Conservation (phyloP, 2,113 vertebrate genomes). For the Pterocles orientalis region DNA sequence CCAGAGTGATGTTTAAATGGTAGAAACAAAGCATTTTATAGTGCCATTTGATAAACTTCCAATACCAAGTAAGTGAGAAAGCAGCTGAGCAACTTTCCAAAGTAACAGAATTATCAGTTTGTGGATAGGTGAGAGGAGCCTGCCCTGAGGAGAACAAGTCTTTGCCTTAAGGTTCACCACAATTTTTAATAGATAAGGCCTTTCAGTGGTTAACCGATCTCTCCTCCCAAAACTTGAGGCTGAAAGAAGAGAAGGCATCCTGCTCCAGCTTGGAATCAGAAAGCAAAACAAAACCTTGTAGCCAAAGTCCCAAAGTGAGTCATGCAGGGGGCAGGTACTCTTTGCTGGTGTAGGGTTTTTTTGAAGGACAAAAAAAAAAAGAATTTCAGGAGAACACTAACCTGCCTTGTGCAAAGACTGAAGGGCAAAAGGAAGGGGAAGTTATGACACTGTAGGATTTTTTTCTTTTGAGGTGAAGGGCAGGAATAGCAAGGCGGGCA, state of each 20-base stretch:
- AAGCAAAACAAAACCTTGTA: not conserved
- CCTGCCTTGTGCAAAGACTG: not conserved
- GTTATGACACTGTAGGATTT: not conserved
- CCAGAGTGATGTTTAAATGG: not conserved
- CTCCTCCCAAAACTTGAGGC: not conserved
- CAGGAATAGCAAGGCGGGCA: not conserved
- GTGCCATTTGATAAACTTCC: not conserved
- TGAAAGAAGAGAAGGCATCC: not conserved
- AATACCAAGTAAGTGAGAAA: not conserved
- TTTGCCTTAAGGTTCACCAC: constrained; percentile 14
- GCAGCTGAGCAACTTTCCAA: not conserved
- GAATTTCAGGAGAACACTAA: not conserved
- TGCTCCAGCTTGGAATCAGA: not conserved
- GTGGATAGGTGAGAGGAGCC: not conserved
- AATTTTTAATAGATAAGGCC: constrained; percentile 11
- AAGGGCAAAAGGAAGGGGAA: not conserved
- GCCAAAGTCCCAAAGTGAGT: not conserved
- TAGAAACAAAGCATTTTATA: not conserved
- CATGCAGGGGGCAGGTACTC: not conserved
- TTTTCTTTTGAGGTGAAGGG: not conserved
- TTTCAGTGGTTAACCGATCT: not conserved
- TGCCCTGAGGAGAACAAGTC: not conserved
- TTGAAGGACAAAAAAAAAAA: not conserved
- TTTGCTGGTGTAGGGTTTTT: not conserved
- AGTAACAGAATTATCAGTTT: constrained; percentile 10